Evolutionary conservation across 2,888 invertebrate species (phyloP).

Genomic region (Dromius quadrimaculatus): DNA sequence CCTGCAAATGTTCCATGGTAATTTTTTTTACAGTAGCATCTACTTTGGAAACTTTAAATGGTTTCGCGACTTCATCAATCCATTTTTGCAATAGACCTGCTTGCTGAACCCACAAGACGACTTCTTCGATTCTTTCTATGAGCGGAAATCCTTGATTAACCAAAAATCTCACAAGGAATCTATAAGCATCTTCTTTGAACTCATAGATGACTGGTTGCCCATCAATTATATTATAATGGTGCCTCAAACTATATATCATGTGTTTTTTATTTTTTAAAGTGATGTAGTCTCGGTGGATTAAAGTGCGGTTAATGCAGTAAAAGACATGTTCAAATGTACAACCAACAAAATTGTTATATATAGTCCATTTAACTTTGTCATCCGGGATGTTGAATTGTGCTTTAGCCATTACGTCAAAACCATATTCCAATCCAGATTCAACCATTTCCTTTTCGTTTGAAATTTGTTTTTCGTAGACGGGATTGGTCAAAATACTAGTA

Average conservation of each 20-base stretch:
- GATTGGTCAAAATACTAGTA: constrained; percentile 36
- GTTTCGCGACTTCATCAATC: not conserved
- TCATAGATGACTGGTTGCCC: not conserved
- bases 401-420: constrained; percentile 10
- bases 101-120: not conserved
- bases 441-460: constrained; percentile 22
- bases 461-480: constrained; percentile 28
- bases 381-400: constrained; percentile 15
- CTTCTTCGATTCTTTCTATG: not conserved
- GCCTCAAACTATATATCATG: not conserved
- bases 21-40: not conserved
- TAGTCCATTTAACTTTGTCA: constrained; percentile 14
- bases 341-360: constrained; percentile 6
- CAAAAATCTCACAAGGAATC: not conserved
- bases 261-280: not conserved
- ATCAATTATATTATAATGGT: not conserved
- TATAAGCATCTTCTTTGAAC: not conserved
- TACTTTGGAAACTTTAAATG: no score
- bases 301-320: not conserved
- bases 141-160: constrained; percentile 1
- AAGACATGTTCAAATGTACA: not conserved
- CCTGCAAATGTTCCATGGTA: not conserved
- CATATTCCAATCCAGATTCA: constrained; percentile 14
- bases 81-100: not conserved
- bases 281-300: not conserved